Evolutionary conservation across 1,140 invertebrate species (phyloP), one percentile per base, ranked within the genome.

Genomic region (Drosophila simulans): DNA sequence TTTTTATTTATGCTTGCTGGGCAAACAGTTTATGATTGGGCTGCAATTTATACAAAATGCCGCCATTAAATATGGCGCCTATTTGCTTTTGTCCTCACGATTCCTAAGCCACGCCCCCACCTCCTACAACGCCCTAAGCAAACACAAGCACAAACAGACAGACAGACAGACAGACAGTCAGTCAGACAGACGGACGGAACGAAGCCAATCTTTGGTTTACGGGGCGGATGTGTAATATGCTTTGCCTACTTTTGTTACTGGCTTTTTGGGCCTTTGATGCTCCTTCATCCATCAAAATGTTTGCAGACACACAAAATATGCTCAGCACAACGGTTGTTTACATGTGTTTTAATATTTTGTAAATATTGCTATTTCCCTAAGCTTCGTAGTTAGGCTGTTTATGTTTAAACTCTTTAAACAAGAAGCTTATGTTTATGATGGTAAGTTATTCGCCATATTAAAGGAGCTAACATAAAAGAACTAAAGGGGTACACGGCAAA

Each of bases 1-100:
- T 65, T 54, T 22, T 64, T 42, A 25, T 43, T 59, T 59, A 34
- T 39, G 51, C 59, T 42, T 46, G 39, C 42, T 66, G 35, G 49
- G 54, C 74, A 77, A 77, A 81, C 56, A 74, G 46, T 66, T 79
- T 35, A 80, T 55, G 55, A 73, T 49, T 65, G 62, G 48, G 45
- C 15, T 37, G 40, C 64, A 74, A 57, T 80, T 74, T 58, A 46
- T 55, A 57, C 65, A 70, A 70, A 70, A 57, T 70, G 42, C 66
- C 20, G 43, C 39, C 56, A 69, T 80, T 69, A 74, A 80, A 80
- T 69, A 62, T 74, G 76, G 53, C 77, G 77, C 54, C 64, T 76
- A 66, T 77, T 76, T 76, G 51, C 63, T 55, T 34, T 40, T 55
- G 63, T 39, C 64, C 59, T 51, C 52, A 40, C 37, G 27, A 65